A percentile compares a stretch with the other conserved stretches of the same genome.
These are phyloP conservation scores for Tolmerus cingulatus DNA, from an alignment of 2,888 invertebrate genomes.

Conservation along the genomic window DNA sequence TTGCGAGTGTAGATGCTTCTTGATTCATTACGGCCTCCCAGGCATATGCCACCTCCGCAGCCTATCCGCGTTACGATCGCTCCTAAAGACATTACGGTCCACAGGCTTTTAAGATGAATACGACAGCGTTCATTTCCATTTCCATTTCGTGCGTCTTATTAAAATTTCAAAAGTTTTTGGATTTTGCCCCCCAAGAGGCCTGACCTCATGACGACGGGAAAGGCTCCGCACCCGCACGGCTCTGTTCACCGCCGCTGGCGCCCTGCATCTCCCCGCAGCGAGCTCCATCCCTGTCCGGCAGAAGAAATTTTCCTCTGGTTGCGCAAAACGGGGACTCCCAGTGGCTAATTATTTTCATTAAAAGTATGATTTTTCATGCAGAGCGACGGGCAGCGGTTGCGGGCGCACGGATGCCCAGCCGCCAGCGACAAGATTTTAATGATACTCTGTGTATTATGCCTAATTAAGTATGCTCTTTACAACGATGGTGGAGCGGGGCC, in stretches of 20 bases:
- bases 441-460: neutral
- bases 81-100: conserved; percentile 36
- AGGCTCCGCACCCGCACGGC: neutral
- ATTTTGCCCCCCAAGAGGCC: conserved; percentile 13
- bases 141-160: conserved; percentile 40
- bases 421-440: conserved; percentile 12
- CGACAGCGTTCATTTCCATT: conserved; percentile 3
- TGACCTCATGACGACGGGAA: conserved; percentile 22
- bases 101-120: conserved; percentile 19
- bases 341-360: conserved; percentile 41
- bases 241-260: neutral
- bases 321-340: neutral
- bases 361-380: conserved; percentile 30
- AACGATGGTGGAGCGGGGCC: neutral
- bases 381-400: neutral
- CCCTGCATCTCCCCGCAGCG: neutral
- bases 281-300: neutral
- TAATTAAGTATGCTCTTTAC: conserved; percentile 38
- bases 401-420: neutral
- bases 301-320: neutral
- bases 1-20: conserved; percentile 8
- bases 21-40: conserved; percentile 15
- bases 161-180: conserved; percentile 40
- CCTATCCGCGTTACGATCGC: conserved; percentile 38
- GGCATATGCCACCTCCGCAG: conserved; percentile 32